Base-by-base conservation (phyloP, 2,888 invertebrate species). In the Altica lythri region DNA sequence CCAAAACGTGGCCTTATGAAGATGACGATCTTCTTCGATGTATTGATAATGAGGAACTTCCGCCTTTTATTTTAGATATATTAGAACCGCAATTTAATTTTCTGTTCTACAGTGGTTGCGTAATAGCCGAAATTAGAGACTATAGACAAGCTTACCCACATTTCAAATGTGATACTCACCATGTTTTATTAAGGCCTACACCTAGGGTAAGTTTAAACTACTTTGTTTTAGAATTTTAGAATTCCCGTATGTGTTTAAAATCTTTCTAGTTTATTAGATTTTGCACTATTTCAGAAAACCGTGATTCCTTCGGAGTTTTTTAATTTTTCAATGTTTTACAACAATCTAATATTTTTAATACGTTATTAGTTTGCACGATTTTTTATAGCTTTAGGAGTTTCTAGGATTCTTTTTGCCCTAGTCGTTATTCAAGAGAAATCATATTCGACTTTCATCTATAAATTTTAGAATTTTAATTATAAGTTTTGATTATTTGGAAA, bases 81-180 rank as follows among this genome's bases (percentile, higher is more conserved):
- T 78, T 95, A 57, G 92, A 92, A 73, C 82, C 86, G 5, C 88
- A 89, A 72, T 86, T 91, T 72, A 89, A 90, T 45, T 89, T 90
- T 76, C 81, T 95, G 56, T 91, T 93, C 79, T 93, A 95, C 76
- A 90, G 88, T 66, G 95, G 95, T 59, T 93, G 94, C 79, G 88
- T 95, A 60, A 89, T 95, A 73, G 91, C 90, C 66, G 92, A 95
- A 81, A 85, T 95, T 68, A 83, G 93, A 70, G 94, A 95, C 78
- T 92, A 90, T 75, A 83, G 94, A 72, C 89, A 88, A 78, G 85
- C 86, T 64, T 89, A 87, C 79, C 87, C 88, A 66, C 81, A 83
- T 73, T 84, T 82, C 76, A 86, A 84, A 76, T 89, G 88, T 80
- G 90, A 90, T 80, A 86, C 88, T 67, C 89, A 90, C 78, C 90